These are phyloP conservation scores for Otocyon megalotis DNA, from an alignment of 2,113 vertebrate species.

Conservation along the genomic window DNA sequence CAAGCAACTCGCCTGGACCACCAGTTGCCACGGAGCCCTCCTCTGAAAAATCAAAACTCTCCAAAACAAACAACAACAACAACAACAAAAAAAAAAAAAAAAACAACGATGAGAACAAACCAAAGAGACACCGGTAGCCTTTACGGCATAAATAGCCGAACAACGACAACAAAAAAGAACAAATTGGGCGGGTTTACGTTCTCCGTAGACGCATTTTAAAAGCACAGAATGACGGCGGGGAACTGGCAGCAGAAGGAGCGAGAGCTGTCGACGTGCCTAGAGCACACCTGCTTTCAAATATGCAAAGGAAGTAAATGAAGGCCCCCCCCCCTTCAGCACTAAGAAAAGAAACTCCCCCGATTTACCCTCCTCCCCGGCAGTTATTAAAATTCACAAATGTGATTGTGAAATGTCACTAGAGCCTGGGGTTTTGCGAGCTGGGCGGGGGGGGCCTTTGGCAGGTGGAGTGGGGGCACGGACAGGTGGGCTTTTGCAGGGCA, in stretches of 20 bases:
- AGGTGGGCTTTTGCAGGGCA: background rate
- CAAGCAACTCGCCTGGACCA: background rate
- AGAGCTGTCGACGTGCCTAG: background rate
- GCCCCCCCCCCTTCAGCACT: background rate
- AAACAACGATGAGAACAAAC: too few species aligned
- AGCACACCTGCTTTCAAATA: background rate
- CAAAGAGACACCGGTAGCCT: background rate
- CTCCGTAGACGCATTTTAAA: background rate
- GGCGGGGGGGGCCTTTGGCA: background rate
- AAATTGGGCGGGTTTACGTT: background rate
- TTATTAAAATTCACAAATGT: background rate
- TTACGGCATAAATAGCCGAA: background rate
- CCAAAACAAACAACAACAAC: background rate
- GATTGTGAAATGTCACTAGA: background rate
- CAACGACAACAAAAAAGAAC: background rate
- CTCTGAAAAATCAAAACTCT: background rate
- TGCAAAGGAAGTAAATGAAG: background rate
- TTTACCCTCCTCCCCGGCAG: background rate
- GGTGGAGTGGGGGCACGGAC: background rate
- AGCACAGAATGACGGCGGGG: background rate
- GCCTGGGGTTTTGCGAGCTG: background rate
- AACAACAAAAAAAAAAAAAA: too few species aligned
- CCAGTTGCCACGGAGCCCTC: background rate
- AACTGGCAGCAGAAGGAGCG: background rate
- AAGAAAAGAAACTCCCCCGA: background rate